Evolutionary conservation across 1,140 invertebrate genomes (phyloP), one percentile per base, ranked within the genome.

Genomic region (Pseudomyrmex concolor): DNA sequence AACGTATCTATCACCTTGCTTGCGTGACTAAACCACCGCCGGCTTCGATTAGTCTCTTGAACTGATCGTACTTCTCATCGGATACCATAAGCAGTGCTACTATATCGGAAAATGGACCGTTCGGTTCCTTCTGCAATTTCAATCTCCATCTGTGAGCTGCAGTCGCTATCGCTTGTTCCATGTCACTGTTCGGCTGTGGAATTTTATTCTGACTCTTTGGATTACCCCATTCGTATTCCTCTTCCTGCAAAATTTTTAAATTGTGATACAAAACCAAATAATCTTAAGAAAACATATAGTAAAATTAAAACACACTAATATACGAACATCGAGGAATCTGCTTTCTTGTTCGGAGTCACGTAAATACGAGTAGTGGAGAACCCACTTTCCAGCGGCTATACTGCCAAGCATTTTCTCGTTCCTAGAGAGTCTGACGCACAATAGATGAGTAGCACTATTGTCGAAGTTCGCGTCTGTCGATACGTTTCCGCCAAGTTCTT

Each of bases 351-450:
- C 91, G 71, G 96, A 97, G 62, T 96, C 95, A 13, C 96, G 95
- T 9, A 98, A 93, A 90, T 98, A 99, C 0, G 96, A 95, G 1
- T 96, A 95, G 90, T 98, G 97, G 9, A 99, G 91, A 2, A 99
- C 95, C 98, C 97, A 98, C 90, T 97, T 97, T 34, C 98, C 98
- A 0, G 97, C 95, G 0, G 98, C 98, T 54, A 99, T 96, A 86
- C 96, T 96, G 2, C 96, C 96, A 2, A 99, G 94, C 93, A 97
- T 95, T 94, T 98, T 98, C 94, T 99, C 98, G 91, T 97, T 98
- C 84, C 97, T 95, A 15, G 95, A 95, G 0, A 96, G 96, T 82
- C 95, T 96, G 22, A 96, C 93, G 81, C 97, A 96, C 34, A 99
- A 92, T 9, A 98, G 92, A 93, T 99, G 98, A 0, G 97, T 98